Evolutionary conservation across 1,140 invertebrate species (phyloP), one percentile per base, ranked within the genome.

Genomic region (Alviniconcha marisindica): DNA sequence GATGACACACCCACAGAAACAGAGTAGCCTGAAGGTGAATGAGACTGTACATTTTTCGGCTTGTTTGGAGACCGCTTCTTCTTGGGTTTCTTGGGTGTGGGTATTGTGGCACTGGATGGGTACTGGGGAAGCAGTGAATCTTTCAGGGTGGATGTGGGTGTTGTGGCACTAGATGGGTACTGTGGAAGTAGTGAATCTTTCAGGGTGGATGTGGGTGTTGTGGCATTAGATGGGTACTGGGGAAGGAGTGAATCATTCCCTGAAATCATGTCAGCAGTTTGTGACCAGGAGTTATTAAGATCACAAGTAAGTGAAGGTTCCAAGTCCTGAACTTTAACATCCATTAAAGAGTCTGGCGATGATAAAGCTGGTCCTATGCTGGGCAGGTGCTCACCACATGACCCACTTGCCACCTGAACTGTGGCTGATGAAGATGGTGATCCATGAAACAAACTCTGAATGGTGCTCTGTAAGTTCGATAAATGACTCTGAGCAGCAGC

Each of bases 261-360:
- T 71, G 69, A 71, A 36, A 71, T 71, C 69, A 71, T 40, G 36
- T 71, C 33, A 40, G 69, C 69, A 71, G 69, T 71, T 28, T 71
- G 10, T 18, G 69, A 71, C 36, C 15, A 28, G 36, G 63, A 33
- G 31, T 12, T 36, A 31, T 69, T 28, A 10, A 69, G 24, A 40
- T 71, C 36, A 40, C 14, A 40, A 21, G 36, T 71, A 31, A 40
- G 36, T 12, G 69, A 71, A 40, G 69, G 69, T 24, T 71, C 28
- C 36, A 40, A 40, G 36, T 40, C 69, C 69, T 40, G 69, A 40
- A 36, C 14, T 42, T 71, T 5, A 40, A 36, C 69, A 40, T 40
- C 2, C 36, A 71, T 7, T 18, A 24, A 18, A 40, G 36, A 36
- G 15, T 42, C 10, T 66, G 63, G 63, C 33, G 63, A 5, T 10